Percentiles rank a stretch among this genome's conserved stretches.
phyloP scores from a whole-genome alignment of 2,113 vertebrate species.

The Mobula birostris region DNA sequence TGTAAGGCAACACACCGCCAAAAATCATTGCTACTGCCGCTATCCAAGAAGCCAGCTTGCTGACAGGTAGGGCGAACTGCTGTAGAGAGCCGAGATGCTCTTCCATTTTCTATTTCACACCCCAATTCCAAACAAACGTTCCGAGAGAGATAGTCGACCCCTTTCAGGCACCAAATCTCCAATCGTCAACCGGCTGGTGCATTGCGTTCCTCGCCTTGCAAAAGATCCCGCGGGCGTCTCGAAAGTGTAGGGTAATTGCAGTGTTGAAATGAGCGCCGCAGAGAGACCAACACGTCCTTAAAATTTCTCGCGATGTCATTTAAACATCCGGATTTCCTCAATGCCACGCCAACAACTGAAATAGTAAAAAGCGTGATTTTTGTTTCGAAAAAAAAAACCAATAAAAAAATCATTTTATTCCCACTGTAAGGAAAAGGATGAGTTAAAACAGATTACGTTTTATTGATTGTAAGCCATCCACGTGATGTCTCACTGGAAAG shows the following conservation, averaged over 20 bases:
- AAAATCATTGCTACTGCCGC: constrained; percentile 87
- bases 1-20: constrained; percentile 86
- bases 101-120: not conserved
- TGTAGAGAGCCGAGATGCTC: constrained; percentile 37
- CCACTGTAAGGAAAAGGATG: not conserved
- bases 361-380: not conserved
- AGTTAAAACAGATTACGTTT: not conserved
- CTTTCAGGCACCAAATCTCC: not conserved
- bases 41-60: constrained; percentile 69
- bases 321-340: constrained; percentile 18
- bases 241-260: not conserved
- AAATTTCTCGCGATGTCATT: not conserved
- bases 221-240: not conserved
- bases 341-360: constrained; percentile 12
- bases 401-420: not conserved
- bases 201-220: not conserved
- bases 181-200: not conserved
- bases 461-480: not conserved
- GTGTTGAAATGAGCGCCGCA: not conserved
- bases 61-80: constrained; percentile 64
- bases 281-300: not conserved
- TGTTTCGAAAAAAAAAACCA: not conserved
- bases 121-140: not conserved
- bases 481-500: not conserved
- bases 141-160: not conserved